A percentile compares a stretch with the other conserved stretches of the same genome.
Conservation (phyloP, 2,113 vertebrate genomes). For the Colistium nudipinnis region DNA sequence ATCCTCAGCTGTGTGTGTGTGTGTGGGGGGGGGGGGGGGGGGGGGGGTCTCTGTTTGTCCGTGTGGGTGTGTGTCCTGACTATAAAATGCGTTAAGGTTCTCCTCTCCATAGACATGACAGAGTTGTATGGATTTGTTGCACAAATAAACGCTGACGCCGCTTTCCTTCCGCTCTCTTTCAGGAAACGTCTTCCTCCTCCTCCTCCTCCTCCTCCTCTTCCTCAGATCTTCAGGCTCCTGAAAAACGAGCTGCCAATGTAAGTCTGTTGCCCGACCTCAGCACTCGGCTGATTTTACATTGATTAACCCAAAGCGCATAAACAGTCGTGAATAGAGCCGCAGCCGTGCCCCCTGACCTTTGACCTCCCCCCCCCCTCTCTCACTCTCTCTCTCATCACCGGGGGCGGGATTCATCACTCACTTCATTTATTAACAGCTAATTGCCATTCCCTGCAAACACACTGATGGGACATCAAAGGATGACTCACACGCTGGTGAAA, state of each 20-base stretch:
- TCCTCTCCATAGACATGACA: constrained; percentile 32
- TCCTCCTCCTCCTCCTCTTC: constrained; percentile 13
- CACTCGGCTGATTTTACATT: constrained; percentile 44
- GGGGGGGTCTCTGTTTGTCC: too few relatives aligned
- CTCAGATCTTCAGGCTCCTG: constrained; percentile 42
- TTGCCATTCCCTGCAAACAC: constrained; percentile 56
- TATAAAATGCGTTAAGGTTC: constrained; percentile 24
- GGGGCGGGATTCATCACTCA: constrained; percentile 21
- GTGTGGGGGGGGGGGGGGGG: background rate
- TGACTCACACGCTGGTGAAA: constrained; percentile 36
- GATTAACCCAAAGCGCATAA: constrained; percentile 36
- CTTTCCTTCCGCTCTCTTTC: constrained; percentile 55
- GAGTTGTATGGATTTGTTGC: constrained; percentile 22
- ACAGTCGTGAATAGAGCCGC: background rate
- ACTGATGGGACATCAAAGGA: constrained; percentile 49
- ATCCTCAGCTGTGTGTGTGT: constrained; percentile 16
- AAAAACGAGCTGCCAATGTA: constrained; percentile 79
- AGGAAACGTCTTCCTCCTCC: constrained; percentile 49
- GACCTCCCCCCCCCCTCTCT: constrained; percentile 2
- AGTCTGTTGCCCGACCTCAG: constrained; percentile 62
- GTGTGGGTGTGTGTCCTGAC: constrained; percentile 12
- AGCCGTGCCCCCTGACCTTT: constrained; percentile 25
- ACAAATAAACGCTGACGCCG: constrained; percentile 39
- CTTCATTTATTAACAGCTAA: constrained; percentile 49
- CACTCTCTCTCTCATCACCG: too few relatives aligned